Evolutionary conservation across 1,140 invertebrate genomes (phyloP), one percentile per base, ranked within the genome.

Genomic region (Chlorops oryzae): DNA sequence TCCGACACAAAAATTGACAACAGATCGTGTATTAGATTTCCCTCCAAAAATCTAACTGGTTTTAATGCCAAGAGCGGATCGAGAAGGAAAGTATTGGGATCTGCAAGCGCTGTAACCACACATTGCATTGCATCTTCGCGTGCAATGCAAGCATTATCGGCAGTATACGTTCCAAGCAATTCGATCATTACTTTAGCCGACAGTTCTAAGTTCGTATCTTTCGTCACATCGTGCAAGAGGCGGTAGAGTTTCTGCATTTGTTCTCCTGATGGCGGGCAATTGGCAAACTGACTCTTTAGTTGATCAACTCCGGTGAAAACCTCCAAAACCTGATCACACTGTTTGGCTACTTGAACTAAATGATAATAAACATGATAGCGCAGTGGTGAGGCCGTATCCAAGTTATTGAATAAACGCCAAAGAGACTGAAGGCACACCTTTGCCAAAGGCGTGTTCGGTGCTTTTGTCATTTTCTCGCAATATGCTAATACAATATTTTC

Each of bases 141-240:
- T 1, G 94, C 94, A 59, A 95, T 91, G 28, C 92, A 93, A 2
- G 95, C 94, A 78, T 96, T 97, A 64, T 97, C 93, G 51, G 91
- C 86, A 40, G 93, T 97, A 67, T 97, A 98, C 1, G 94, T 97
- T 12, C 92, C 88, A 25, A 98, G 72, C 4, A 98, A 76, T 73
- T 97, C 93, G 52, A 97, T 88, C 93, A 98, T 97, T 1, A 97
- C 92, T 74, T 93, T 92, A 21, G 91, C 86, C 22, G 92, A 92
- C 62, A 89, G 77, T 70, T 96, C 92, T 74, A 91, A 90, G 49
- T 80, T 79, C 28, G 76, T 75, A 57, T 80, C 79, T 59, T 79
- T 80, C 21, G 96, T 75, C 40, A 91, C 90, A 76, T 92, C 87
- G 71, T 97, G 92, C 24, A 97, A 72, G 22, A 92, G 75, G 59